Base-by-base conservation (phyloP, 2,113 vertebrate genomes). In the Pygoscelis antarcticus region DNA sequence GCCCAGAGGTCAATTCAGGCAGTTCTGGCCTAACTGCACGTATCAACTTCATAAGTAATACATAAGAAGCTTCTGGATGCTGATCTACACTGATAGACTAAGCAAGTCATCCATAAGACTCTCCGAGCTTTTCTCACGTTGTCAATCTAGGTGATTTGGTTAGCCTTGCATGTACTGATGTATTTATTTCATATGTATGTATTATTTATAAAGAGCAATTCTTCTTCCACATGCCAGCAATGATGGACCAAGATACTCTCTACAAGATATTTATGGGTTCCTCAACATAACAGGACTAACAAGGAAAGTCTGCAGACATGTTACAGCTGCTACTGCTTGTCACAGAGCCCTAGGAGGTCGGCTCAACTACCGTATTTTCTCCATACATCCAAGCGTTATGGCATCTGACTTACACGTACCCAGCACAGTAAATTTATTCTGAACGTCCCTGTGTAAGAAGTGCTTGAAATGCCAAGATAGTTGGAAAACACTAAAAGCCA, bases 121-220 rank as follows among this genome's bases (percentile, higher is more conserved):
- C 91, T 51, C 6, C 3, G 75, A 95, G 89, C 83, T 75, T 58
- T 78, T 55, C 19, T 27, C 84, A 51, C 47, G 92, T 95, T 97
- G 97, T 97, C 95, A 97, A 6, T 38, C 91, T 38, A 85, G 96
- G 86, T 93, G 93, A 96, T 97, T 96, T 96, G 97, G 92, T 94
- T 83, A 94, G 70, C 77, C 93, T 96, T 96, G 87, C 83, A 97
- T 91, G 83, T 30, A 54, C 81, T 86, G 96, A 96, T 70, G 44
- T 87, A 91, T 96, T 97, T 98, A 91, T 97, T 97, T 98, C 90
- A 93, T 80, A 85, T 20, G 65, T 69, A 97, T 96, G 95, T 83
- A 97, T 98, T 98, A 98, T 98, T 98, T 97, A 98, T 97, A 95
- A 89, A 95, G 90, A 54, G 34, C 85, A 76, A 66, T 65, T 96